phyloP scores from a whole-genome alignment of 2,888 invertebrate species.

The Agonopterix subpropinquella region DNA sequence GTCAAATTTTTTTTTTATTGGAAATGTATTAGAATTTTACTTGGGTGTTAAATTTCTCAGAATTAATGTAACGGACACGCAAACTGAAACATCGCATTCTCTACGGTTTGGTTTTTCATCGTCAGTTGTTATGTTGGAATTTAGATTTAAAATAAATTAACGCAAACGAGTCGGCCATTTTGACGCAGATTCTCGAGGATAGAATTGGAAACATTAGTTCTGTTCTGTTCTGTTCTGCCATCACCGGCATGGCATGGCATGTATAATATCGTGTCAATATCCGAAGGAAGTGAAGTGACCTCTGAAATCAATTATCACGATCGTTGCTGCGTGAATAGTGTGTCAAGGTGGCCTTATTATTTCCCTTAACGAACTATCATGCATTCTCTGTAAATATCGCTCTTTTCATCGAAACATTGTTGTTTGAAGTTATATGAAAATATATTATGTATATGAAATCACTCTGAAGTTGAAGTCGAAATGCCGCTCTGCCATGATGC shows the following conservation, averaged over 20 bases:
- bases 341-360: slow-evolving; percentile 36
- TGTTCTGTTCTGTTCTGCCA: too few species aligned
- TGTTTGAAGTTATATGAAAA: slow-evolving; percentile 22
- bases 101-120: slow-evolving; percentile 8
- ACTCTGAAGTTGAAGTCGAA: slow-evolving; percentile 8
- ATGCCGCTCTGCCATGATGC: slow-evolving; percentile 15
- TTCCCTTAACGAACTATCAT: slow-evolving; percentile 25
- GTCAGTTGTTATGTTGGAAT: slow-evolving; percentile 14
- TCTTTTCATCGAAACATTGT: slow-evolving; percentile 26
- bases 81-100: not conserved
- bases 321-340: slow-evolving; percentile 23
- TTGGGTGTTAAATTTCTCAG: slow-evolving; percentile 3
- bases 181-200: slow-evolving; percentile 11
- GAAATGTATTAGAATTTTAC: not conserved
- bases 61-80: not conserved
- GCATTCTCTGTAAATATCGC: slow-evolving; percentile 37
- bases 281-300: slow-evolving; percentile 6
- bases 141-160: slow-evolving; percentile 3
- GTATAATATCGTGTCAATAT: not conserved
- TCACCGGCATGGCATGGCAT: too few species aligned
- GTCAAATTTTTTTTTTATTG: too few species aligned
- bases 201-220: not conserved
- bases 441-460: slow-evolving; percentile 7
- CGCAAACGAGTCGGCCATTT: slow-evolving; percentile 7
- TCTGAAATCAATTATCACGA: slow-evolving; percentile 7